Base-by-base conservation (phyloP, 2,113 vertebrate species). In the Aramus guarauna region DNA sequence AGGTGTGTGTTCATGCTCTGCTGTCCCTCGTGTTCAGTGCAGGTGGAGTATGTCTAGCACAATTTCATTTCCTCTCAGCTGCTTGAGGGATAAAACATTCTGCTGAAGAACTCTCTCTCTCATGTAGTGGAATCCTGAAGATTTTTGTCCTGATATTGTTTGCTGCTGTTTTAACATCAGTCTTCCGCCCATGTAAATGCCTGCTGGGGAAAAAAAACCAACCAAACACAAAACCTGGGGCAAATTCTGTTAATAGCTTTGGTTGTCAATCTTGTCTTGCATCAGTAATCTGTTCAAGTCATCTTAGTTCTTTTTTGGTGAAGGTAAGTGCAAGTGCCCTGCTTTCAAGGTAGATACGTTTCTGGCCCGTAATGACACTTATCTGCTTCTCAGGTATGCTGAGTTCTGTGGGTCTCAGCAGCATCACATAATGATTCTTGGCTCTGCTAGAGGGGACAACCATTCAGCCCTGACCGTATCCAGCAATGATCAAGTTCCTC, bases 11-110 rank as follows among this genome's bases (percentile, higher is more conserved):
- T 59, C 26, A 34, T 52, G 50, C 11, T 79, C 18, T 58, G 19
- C 32, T 41, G 8, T 84, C 29, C 6, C 32, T 86, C 23, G 8
- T 0, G 0, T 39, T 63, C 32, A 53, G 15, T 45, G 43, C 23
- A 80, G 43, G 39, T 71, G 29, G 22, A 71, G 3, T 30, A 8
- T 13, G 58, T 45, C 27, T 85, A 67, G 56, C 43, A 64, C 27
- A 79, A 50, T 56, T 80, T 64, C 32, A 19, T 22, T n/a, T 73
- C 34, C 18, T 76, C 60, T 87, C 64, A 60, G 34, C 39, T 81
- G 20, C 37, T 34, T 36, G 21, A 12, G 41, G 19, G 39, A 77
- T 56, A 21, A 77, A 80, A 78, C 24, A 22, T 39, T 73, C 55
- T 66, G 24, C 50, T 80, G 60, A 81, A 37, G 43, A 82, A 60